Evolutionary conservation across 2,888 invertebrate species (phyloP).

Genomic region (Acleris laterana): DNA sequence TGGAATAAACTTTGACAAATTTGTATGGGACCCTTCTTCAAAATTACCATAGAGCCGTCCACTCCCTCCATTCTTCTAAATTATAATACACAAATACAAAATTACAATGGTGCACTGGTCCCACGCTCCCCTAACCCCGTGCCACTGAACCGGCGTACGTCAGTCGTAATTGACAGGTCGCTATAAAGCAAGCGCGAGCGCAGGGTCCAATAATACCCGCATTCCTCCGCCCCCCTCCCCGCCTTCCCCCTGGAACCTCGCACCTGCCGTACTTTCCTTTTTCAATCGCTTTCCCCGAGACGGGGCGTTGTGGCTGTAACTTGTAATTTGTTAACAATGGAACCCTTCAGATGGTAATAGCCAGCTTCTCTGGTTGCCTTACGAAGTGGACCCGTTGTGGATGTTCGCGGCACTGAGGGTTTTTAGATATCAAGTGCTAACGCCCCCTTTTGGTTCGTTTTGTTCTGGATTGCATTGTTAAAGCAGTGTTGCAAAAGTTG

Average conservation of each 20-base stretch:
- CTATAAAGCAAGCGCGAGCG: conserved; percentile 62
- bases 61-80: neutral
- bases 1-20: no score
- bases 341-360: conserved; percentile 2
- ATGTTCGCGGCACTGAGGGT: neutral
- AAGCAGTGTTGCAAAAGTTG: no score
- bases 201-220: conserved; percentile 77
- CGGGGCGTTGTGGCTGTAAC: conserved; percentile 24
- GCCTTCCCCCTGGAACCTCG: conserved; percentile 54
- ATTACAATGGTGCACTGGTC: neutral
- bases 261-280: conserved; percentile 80
- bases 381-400: no score
- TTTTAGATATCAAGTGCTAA: neutral
- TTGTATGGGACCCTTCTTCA: no score
- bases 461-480: neutral
- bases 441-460: conserved; percentile 3
- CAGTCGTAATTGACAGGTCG: conserved; percentile 16
- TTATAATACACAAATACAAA: neutral
- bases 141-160: neutral
- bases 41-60: no score
- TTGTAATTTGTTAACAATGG: conserved; percentile 22
- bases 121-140: neutral
- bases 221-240: conserved; percentile 65
- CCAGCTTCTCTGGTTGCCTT: no score
- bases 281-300: conserved; percentile 67